These are phyloP conservation scores for Delphinus delphis DNA, from an alignment of 2,113 vertebrate species.

Conservation along the genomic window DNA sequence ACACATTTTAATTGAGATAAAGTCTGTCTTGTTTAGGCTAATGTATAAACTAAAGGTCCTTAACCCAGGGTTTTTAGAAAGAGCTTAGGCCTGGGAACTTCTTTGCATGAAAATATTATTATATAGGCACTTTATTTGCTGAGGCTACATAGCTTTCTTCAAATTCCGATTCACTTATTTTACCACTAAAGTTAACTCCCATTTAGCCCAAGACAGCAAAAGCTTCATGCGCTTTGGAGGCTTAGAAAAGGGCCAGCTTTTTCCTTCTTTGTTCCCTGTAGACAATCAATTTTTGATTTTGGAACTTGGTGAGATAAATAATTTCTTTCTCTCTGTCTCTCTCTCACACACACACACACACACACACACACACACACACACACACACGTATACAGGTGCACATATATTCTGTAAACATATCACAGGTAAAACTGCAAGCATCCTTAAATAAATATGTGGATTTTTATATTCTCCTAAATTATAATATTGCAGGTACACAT, in stretches of 20 bases:
- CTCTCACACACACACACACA: too few relatives aligned
- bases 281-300: background rate
- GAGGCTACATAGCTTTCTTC: background rate
- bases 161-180: background rate
- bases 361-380: background rate
- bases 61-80: background rate
- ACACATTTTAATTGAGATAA: background rate
- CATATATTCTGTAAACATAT: background rate
- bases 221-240: background rate
- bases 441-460: background rate
- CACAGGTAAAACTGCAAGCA: background rate
- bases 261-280: background rate
- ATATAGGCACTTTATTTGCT: background rate
- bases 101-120: background rate
- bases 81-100: background rate
- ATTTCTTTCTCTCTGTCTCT: background rate
- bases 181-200: background rate
- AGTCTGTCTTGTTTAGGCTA: background rate
- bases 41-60: background rate
- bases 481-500: background rate
- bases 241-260: background rate
- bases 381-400: background rate
- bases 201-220: slow-evolving; percentile 6
- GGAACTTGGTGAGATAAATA: background rate
- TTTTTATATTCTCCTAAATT: background rate